Base-by-base conservation (phyloP, 2,888 invertebrate species). In the Malachius bipustulatus region DNA sequence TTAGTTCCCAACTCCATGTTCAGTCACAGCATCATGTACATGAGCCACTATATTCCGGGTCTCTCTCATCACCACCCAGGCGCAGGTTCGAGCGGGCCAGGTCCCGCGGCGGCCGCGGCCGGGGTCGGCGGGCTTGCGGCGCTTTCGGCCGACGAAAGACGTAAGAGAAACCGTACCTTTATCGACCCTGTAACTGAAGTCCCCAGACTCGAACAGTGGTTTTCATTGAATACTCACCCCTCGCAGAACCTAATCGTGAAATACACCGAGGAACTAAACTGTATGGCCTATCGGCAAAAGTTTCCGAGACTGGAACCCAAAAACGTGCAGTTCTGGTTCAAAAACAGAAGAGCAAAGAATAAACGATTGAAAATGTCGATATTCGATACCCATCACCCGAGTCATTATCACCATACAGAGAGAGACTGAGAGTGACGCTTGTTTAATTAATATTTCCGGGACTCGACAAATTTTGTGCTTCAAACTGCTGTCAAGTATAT, bases 301-400 rank as follows among this genome's bases (percentile, higher is more conserved):
- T 98, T 97, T 63, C 98, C 97, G 1, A 80, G 90, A n/a, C 70
- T 98, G 43, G 97, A 97, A 62, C 91, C 96, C 28, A 97, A 97
- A 68, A 98, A 98, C 60, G 96, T 98, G 47, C 97, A 98, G 65
- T 93, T 98, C 62, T 98, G 98, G 98, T 98, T 96, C 66, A 96
- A 96, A 64, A 98, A 98, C 60, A 81, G 97, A 28, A 74, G 98
- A 38, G 98, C 98, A 49, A 98, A 98, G 66, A 93, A 93, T 64
- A 98, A 98, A 67, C 74, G 97, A 40, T 70, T 96, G 55, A 88
- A 90, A 64, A 87, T 88, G 84, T 83, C 87, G 0, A 63, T 87
- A 28, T 87, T 84, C 56, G 87, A 87, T 55, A 74, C 71, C 27
- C 72, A 75, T 34, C 70, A 75, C n/a, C 70, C 75, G 2, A 71